Evolutionary conservation across 1,140 invertebrate species (phyloP), one percentile per base, ranked within the genome.

Genomic region (Sipha flava): DNA sequence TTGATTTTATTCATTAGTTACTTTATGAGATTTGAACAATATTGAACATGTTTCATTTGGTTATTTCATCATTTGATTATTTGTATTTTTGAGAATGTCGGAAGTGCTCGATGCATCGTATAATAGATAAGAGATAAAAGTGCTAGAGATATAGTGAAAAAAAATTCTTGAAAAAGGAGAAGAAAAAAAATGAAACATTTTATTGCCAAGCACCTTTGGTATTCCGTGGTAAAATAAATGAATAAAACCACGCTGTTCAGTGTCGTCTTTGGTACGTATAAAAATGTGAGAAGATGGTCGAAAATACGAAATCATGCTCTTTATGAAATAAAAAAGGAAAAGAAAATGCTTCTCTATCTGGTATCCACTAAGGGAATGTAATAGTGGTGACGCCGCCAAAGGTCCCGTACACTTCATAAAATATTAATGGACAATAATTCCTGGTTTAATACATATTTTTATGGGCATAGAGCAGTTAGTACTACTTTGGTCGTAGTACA

Each of bases 391-490:
- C 47, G 31, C 34, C 18, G 47, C 29, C 4, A 5, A 31, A 29
- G 26, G 43, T 34, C 26, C 16, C 31, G 47, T 34, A 21, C 72
- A 75, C 47, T 40, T 52, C 72, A 75, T 75, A 75, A 75, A 75
- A 18, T 52, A 75, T 75, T 75, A 75, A 75, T 40, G 72, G 49
- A 75, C 64, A 9, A 68, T 68, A 68, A 68, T 68, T 68, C 23
- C 64, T 37, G 64, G 43, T 16, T 45, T 68, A 68, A 68, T 68
- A 68, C 64, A 12, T 26, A 40, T 43, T 68, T 68, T 68, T 68
- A 68, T 68, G 64, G 40, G 40, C 18, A 37, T 43, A 14, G 64
- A 14, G 70, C 29, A 34, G 47, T 75, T 34, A 54, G n/a, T 23
- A 37, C 18, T 16, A 43, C n/a, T 12, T 12, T 3, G 70, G 29